Conservation (phyloP, 1,140 invertebrate species). For the Babylonia areolata region DNA sequence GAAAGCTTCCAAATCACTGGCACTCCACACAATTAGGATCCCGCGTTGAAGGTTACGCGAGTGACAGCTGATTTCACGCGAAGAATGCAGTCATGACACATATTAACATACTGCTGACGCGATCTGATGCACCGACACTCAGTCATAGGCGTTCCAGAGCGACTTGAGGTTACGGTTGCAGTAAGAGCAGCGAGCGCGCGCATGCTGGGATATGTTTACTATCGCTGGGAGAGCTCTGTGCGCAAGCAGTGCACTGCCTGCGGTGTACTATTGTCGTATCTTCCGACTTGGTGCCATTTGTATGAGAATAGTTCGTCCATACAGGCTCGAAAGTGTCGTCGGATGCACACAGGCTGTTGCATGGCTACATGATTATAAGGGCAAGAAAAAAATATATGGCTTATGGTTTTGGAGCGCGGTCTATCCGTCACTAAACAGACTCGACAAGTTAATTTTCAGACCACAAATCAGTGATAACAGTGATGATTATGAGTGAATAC, state of each 20-base stretch:
- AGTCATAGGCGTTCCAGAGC: background rate
- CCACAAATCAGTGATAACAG: no score
- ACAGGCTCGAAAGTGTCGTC: no score
- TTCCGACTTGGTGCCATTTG: background rate
- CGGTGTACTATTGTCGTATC: background rate
- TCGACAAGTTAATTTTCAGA: no score
- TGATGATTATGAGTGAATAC: no score
- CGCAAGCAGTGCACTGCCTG: slow-evolving; percentile 7
- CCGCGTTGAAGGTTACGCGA: background rate
- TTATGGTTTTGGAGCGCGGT: no score
- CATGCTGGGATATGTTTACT: slow-evolving; percentile 39
- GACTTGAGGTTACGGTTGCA: background rate
- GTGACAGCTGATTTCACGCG: background rate
- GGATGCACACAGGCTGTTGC: no score
- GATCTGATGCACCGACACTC: background rate
- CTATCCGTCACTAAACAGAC: no score
- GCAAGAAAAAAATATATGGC: no score
- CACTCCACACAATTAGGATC: background rate
- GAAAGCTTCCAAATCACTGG: background rate
- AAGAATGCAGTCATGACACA: background rate
- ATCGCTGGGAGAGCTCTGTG: background rate
- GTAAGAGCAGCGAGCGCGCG: background rate
- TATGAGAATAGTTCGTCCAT: background rate
- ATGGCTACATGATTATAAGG: no score
- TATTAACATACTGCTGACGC: background rate